phyloP scores from a whole-genome alignment of 2,888 invertebrate genomes.

The Ophonus ardosiacus region DNA sequence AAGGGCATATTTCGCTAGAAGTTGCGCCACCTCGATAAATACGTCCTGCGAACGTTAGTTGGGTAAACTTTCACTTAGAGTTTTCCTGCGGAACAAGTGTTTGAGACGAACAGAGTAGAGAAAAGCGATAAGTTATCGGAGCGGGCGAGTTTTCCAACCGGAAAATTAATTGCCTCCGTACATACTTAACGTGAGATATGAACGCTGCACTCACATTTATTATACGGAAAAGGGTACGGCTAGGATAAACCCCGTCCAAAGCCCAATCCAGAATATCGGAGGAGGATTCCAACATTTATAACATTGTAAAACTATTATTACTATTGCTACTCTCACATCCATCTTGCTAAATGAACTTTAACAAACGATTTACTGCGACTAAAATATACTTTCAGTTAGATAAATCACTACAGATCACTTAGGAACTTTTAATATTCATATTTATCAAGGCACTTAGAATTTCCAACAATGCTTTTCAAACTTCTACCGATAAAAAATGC shows the following conservation, averaged over 20 bases:
- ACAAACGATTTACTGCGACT: too few relatives aligned
- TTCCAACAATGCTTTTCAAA: too few relatives aligned
- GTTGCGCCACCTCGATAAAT: slow-evolving; percentile 55
- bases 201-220: slow-evolving; percentile 31
- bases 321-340: too few relatives aligned
- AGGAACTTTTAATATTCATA: too few relatives aligned
- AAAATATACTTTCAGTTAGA: too few relatives aligned
- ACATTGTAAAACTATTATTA: too few relatives aligned
- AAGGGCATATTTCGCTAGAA: background rate
- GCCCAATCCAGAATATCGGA: background rate
- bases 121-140: slow-evolving; percentile 63
- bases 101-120: slow-evolving; percentile 29
- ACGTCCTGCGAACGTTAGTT: slow-evolving; percentile 50
- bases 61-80: slow-evolving; percentile 62
- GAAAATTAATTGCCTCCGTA: slow-evolving; percentile 62
- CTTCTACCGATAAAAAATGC: too few relatives aligned
- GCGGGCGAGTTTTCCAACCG: slow-evolving; percentile 56
- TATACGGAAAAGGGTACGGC: background rate
- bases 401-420: too few relatives aligned
- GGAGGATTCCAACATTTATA: too few relatives aligned
- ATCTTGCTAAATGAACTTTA: too few relatives aligned
- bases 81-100: slow-evolving; percentile 58
- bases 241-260: background rate
- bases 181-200: slow-evolving; percentile 58
- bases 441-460: too few relatives aligned